Evolutionary conservation across 2,113 vertebrate genomes (phyloP), one percentile per base, ranked within the genome.

Genomic region (Petaurus breviceps): DNA sequence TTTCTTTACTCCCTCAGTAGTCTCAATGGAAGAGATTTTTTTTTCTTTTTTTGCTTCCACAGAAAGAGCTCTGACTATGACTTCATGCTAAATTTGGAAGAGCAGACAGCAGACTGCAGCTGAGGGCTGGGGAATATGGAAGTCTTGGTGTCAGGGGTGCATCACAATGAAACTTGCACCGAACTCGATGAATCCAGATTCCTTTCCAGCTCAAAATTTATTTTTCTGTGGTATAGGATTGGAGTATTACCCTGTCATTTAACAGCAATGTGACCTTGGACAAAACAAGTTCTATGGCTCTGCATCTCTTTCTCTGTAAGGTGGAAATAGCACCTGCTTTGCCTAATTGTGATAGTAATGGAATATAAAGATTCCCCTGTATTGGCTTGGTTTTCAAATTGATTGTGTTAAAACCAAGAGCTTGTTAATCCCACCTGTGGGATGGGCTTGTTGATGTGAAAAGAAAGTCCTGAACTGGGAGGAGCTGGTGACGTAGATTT

Each of bases 231-330:
- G 43, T 22, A n/a, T 23, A 1, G 1, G 68, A n/a, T 61, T 84
- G n/a, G 68, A 19, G 37, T 23, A 16, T 43, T 19, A 19, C 68
- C 37, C 43, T n/a, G 68, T 43, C 68, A 84, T 22, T 77, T n/a
- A n/a, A n/a, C n/a, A 43, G 68, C 68, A 8, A 6, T 3, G 4
- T 55, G 92, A 94, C 46, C 37, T 46, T 25, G 51, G 31, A 19
- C 23, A 92, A 90, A 43, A 90, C 28, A 25, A 53, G 4, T 46
- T 84, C 25, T 10, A 43, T 31, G 52, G 31, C 12, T 90, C 8
- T 94, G 43, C 19, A 19, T 25, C 77, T 94, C 91, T 89, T 94
- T 16, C 19, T 94, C 50, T 94, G 7, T 47, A 91, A 92, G 94
- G 92, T 37, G 57, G 47, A 91, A 53, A n/a, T 46, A 90, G 50